These are phyloP conservation scores for Aspidiotus destructor DNA, from an alignment of 2,888 invertebrate species.

Conservation along the genomic window DNA sequence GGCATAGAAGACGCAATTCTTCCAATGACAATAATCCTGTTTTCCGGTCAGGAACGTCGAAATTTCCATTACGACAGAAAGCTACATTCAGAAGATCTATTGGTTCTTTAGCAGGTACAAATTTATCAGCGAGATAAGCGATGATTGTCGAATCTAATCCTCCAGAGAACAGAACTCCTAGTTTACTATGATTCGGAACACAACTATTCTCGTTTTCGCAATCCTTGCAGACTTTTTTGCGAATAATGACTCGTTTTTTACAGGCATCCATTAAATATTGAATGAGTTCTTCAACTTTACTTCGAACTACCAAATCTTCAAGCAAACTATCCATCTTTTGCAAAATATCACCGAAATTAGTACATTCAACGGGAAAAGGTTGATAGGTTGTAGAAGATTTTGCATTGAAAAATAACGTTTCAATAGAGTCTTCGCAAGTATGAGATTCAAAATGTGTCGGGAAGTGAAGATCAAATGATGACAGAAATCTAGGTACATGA, in stretches of 20 bases:
- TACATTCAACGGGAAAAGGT: neutral
- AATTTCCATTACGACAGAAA: conserved; percentile 47
- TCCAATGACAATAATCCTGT: conserved; percentile 62
- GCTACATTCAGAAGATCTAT: conserved; percentile 95
- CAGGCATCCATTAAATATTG: conserved; percentile 50
- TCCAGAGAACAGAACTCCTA: conserved; percentile 87
- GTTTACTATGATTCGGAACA: conserved; percentile 53
- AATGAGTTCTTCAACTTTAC: conserved; percentile 46
- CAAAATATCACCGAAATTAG: neutral
- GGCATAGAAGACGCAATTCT: conserved; percentile 60
- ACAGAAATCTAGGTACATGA: conserved; percentile 9
- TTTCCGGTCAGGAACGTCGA: conserved; percentile 69
- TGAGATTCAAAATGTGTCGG: neutral
- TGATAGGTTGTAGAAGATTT: no score
- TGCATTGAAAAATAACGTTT: no score
- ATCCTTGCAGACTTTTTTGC: conserved; percentile 53
- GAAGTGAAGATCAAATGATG: neutral
- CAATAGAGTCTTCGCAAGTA: neutral
- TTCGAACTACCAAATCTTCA: conserved; percentile 39
- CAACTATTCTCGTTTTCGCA: conserved; percentile 44
- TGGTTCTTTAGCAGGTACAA: conserved; percentile 52
- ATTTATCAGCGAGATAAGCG: conserved; percentile 66
- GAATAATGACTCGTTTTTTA: conserved; percentile 50
- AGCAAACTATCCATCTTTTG: conserved; percentile 23
- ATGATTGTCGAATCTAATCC: conserved; percentile 92